These are phyloP conservation scores for Platyscapa corneri DNA, from an alignment of 1,140 invertebrate genomes.

Conservation along the genomic window DNA sequence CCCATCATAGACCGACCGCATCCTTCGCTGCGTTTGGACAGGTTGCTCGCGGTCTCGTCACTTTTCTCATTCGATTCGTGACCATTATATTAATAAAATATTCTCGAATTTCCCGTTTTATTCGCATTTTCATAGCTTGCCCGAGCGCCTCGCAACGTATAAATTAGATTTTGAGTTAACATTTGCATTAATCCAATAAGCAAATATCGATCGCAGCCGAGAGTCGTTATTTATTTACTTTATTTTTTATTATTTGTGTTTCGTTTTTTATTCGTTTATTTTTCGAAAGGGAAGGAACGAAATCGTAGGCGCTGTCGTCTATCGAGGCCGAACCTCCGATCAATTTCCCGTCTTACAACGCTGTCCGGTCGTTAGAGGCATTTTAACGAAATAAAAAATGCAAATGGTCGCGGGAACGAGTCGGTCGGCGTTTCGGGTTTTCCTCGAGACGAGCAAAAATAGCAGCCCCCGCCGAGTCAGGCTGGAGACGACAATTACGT, in stretches of 20 bases:
- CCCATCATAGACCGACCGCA: constrained; percentile 42
- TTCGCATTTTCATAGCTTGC: too few relatives aligned
- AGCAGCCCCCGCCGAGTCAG: background rate
- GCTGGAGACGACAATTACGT: constrained; percentile 55
- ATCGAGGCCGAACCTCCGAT: background rate
- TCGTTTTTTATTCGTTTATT: too few relatives aligned
- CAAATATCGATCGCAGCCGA: too few relatives aligned
- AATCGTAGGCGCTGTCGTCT: too few relatives aligned
- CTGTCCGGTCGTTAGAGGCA: background rate
- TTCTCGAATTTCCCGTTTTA: background rate
- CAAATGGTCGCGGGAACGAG: background rate
- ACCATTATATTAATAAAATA: constrained; percentile 22
- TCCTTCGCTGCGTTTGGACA: background rate
- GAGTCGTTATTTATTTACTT: too few relatives aligned
- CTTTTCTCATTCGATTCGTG: background rate
- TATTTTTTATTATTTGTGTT: too few relatives aligned
- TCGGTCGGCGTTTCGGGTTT: background rate
- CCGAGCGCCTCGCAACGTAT: too few relatives aligned
- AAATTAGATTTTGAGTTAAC: background rate
- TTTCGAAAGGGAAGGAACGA: too few relatives aligned
- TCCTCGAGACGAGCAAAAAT: background rate
- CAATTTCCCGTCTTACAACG: background rate
- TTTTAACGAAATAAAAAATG: constrained; percentile 12
- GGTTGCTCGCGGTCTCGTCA: background rate
- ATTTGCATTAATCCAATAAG: background rate